Evolutionary conservation across 2,888 invertebrate species (phyloP), one percentile per base, ranked within the genome.

Genomic region (Stenurella melanura): DNA sequence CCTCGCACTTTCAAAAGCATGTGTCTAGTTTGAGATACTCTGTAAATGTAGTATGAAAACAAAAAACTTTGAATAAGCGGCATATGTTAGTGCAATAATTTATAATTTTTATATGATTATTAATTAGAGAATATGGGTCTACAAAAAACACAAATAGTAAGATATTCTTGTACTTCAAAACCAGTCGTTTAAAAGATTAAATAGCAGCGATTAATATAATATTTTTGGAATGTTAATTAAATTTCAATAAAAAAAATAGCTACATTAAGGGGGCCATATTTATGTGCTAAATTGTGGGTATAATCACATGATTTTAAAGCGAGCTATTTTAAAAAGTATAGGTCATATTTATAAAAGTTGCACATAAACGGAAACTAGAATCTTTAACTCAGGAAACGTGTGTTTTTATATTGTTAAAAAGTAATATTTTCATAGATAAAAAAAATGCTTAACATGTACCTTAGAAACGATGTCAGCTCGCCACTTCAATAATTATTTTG

Each of bases 191-290:
- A 63, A 63, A 61, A 63, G 61, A 30, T 63, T 63, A 63, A 63
- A 30, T 34, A 34, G 61, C 17, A 11, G n/a, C n/a, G 34, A 26
- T 63, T 63, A 63, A 42, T 42, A 42, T 12, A 50, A 50, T 50
- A 50, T 63, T 63, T n/a, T 63, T 17, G 17, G 34, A 63, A 30
- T 63, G 61, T 63, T 63, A 63, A 34, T 63, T 34, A 63, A 60
- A n/a, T 5, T 60, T 21, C 9, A 26, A 60, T 60, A 60, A 60
- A 60, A 26, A n/a, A 60, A 60, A 58, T 6, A 30, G n/a, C 21
- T 26, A 26, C 15, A 21, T 26, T 21, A n/a, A n/a, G n/a, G n/a
- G n/a, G n/a, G n/a, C n/a, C n/a, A n/a, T n/a, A n/a, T n/a, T n/a
- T n/a, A n/a, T n/a, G n/a, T n/a, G n/a, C n/a, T n/a, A n/a, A n/a